Conservation (phyloP, 1,140 invertebrate genomes). For the Ceratitis capitata region DNA sequence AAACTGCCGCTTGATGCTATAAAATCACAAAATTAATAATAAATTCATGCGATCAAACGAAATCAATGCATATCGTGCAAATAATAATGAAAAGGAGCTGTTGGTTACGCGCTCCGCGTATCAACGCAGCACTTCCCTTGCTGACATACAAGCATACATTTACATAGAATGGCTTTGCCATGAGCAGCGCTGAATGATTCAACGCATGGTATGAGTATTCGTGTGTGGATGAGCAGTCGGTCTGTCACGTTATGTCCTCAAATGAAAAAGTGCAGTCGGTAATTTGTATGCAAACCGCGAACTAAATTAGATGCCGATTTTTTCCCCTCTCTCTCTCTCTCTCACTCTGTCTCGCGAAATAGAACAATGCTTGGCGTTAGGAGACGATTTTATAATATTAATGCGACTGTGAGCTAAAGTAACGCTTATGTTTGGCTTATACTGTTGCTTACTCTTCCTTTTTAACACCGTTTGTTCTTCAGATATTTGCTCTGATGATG, state of each 20-base stretch:
- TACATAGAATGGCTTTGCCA: not conserved
- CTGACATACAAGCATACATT: not conserved
- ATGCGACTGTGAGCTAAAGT: not conserved
- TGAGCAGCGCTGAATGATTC: not conserved
- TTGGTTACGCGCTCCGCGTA: not conserved
- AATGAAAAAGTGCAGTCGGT: not conserved
- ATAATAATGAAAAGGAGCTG: conserved; percentile 54
- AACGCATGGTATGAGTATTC: not conserved
- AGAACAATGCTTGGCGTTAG: not conserved
- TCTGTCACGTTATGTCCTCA: not conserved
- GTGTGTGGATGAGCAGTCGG: not conserved
- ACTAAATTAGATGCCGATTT: conserved; percentile 56
- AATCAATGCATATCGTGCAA: conserved; percentile 65
- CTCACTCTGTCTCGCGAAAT: not conserved
- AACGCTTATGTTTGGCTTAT: too few species aligned
- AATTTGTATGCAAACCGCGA: conserved; percentile 63
- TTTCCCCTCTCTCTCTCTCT: conserved; percentile 39
- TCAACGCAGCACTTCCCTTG: not conserved
- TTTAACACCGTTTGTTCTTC: not conserved
- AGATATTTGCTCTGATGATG: not conserved
- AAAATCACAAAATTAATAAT: conserved; percentile 56
- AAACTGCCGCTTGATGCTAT: not conserved
- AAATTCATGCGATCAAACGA: conserved; percentile 58
- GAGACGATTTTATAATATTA: not conserved
- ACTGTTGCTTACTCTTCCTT: too few species aligned